These are phyloP conservation scores for Rhegmatorhina hoffmannsi DNA, from an alignment of 2,113 vertebrate genomes.

Conservation along the genomic window DNA sequence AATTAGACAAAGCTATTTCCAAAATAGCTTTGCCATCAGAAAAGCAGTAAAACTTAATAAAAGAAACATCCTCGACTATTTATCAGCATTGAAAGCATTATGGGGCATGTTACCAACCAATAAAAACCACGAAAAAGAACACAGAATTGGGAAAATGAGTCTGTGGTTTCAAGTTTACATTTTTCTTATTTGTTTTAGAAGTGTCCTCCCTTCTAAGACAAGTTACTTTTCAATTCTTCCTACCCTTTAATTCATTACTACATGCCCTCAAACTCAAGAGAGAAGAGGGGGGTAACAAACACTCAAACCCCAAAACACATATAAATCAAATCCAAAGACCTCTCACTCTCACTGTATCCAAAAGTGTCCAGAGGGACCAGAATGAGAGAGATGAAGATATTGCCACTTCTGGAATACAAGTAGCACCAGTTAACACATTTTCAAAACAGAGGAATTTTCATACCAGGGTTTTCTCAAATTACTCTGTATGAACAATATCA, in stretches of 20 bases:
- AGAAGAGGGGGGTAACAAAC: slow-evolving; percentile 6
- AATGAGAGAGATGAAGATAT: slow-evolving; percentile 38
- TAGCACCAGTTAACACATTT: slow-evolving; percentile 40
- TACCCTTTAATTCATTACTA: slow-evolving; percentile 6
- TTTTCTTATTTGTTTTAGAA: slow-evolving; percentile 6
- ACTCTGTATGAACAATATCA: slow-evolving; percentile 26
- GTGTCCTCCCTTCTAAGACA: neutral
- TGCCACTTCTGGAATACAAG: slow-evolving; percentile 31
- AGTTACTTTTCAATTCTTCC: neutral
- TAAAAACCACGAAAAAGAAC: neutral
- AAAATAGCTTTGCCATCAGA: slow-evolving; percentile 22
- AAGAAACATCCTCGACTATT: neutral
- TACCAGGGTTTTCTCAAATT: slow-evolving; percentile 14
- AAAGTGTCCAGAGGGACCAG: slow-evolving; percentile 1
- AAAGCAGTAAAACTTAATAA: neutral
- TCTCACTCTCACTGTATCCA: neutral
- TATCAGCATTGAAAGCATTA: slow-evolving; percentile 20
- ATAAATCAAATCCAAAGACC: slow-evolving; percentile 1
- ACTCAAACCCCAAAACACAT: neutral
- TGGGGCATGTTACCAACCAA: neutral
- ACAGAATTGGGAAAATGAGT: neutral
- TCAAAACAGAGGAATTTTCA: slow-evolving; percentile 1
- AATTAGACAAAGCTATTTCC: neutral
- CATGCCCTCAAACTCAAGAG: neutral
- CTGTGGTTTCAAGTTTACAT: slow-evolving; percentile 22